A percentile compares a stretch with the other conserved stretches of the same genome.
Conservation (phyloP, 2,888 invertebrate genomes). For the Apodemia mormo region DNA sequence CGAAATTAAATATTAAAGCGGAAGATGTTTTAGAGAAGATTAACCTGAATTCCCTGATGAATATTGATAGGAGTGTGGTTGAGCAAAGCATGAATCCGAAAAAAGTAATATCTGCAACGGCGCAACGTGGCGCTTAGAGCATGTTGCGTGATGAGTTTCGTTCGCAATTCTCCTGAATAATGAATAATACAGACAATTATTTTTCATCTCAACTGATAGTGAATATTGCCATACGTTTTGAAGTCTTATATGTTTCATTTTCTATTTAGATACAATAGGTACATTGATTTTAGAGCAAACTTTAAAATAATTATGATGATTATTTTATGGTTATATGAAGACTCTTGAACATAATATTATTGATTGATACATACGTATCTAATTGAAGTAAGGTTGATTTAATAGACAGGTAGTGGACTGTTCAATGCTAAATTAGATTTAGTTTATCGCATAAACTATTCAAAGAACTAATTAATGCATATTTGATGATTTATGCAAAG, state of each 20-base stretch:
- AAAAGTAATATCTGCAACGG: slow-evolving; percentile 1
- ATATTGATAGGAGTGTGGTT: not conserved
- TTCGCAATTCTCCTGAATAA: slow-evolving; percentile 57
- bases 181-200: slow-evolving; percentile 42
- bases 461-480: too few species aligned
- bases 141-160: slow-evolving; percentile 31
- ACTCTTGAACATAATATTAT: too few species aligned
- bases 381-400: too few species aligned
- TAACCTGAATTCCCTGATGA: not conserved
- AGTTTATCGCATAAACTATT: too few species aligned
- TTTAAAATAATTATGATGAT: too few species aligned
- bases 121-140: not conserved
- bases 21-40: not conserved
- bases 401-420: too few species aligned
- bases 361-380: too few species aligned
- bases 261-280: too few species aligned
- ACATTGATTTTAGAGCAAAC: too few species aligned
- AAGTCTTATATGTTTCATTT: not conserved
- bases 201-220: slow-evolving; percentile 22
- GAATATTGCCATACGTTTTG: not conserved
- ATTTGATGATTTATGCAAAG: too few species aligned
- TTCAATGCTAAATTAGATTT: too few species aligned
- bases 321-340: too few species aligned
- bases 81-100: slow-evolving; percentile 1
- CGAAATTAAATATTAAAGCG: not conserved